These are phyloP conservation scores for Tautogolabrus adspersus DNA, from an alignment of 2,113 vertebrate species.

Conservation along the genomic window DNA sequence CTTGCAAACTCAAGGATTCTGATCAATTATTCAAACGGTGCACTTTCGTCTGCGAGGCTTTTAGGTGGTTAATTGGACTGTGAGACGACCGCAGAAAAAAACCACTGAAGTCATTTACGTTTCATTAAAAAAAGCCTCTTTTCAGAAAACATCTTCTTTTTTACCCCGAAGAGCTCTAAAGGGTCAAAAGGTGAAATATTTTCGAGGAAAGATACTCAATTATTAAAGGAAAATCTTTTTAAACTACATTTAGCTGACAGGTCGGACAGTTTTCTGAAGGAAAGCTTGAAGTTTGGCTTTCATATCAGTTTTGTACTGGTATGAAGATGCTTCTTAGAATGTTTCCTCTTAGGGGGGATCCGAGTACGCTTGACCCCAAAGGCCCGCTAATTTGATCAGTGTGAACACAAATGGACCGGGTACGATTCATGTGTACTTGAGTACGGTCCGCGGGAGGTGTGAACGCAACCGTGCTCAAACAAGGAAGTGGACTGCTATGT, in stretches of 20 bases:
- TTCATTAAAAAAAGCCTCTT: not conserved
- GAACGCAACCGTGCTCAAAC: too few species aligned
- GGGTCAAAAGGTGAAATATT: not conserved
- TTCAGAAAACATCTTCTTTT: not conserved
- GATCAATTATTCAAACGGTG: slow-evolving; percentile 39
- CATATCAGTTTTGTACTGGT: too few species aligned
- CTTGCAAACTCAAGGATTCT: slow-evolving; percentile 22
- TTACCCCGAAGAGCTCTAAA: not conserved
- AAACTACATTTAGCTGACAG: not conserved
- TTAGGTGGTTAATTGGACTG: slow-evolving; percentile 46
- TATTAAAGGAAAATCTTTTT: not conserved
- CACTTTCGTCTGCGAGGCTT: slow-evolving; percentile 31
- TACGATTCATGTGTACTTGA: too few species aligned
- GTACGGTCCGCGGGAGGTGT: too few species aligned
- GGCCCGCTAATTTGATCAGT: too few species aligned
- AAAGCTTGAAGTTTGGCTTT: too few species aligned
- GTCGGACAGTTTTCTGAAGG: not conserved
- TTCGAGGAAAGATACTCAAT: not conserved
- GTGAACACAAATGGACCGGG: too few species aligned
- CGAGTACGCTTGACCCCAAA: too few species aligned
- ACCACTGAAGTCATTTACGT: not conserved
- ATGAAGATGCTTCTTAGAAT: too few species aligned
- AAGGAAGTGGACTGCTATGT: too few species aligned
- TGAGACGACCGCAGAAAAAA: not conserved
- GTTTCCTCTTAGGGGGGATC: too few species aligned